Evolutionary conservation across 2,113 vertebrate genomes (phyloP).

Genomic region (Pelusios castaneus): DNA sequence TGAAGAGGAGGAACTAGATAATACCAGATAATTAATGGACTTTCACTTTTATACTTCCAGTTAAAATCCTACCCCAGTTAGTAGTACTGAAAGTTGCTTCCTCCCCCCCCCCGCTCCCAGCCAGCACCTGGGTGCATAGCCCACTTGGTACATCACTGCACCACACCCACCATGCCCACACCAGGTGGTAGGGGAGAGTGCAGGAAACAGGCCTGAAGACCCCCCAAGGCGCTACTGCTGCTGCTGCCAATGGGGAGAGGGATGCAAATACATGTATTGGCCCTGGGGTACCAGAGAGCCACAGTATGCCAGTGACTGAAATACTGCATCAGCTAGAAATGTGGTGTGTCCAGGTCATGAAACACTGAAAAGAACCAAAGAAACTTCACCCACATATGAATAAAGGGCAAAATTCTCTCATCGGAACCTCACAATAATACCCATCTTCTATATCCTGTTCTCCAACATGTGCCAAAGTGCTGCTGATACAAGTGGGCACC

Average conservation of each 20-base stretch:
- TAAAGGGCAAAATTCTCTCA: background rate
- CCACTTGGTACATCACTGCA: no score
- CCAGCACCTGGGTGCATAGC: no score
- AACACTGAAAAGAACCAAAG: background rate
- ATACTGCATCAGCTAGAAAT: background rate
- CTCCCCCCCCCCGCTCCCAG: no score
- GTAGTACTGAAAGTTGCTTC: background rate
- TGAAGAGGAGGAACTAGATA: slow-evolving; percentile 47
- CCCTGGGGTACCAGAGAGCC: no score
- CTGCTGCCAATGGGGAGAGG: no score
- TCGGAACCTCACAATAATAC: background rate
- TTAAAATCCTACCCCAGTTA: background rate
- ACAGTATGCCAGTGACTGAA: background rate
- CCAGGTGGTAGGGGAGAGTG: no score
- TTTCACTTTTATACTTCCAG: background rate
- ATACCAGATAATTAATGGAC: slow-evolving; percentile 1
- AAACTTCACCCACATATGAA: background rate
- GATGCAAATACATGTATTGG: no score
- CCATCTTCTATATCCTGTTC: background rate
- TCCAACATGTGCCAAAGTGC: fast-evolving
- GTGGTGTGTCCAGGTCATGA: background rate
- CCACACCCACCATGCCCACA: no score
- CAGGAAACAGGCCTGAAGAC: no score
- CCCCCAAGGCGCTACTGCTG: no score
- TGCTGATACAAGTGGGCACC: background rate